Conservation (phyloP, 2,888 invertebrate genomes). For the Erebia ligea region DNA sequence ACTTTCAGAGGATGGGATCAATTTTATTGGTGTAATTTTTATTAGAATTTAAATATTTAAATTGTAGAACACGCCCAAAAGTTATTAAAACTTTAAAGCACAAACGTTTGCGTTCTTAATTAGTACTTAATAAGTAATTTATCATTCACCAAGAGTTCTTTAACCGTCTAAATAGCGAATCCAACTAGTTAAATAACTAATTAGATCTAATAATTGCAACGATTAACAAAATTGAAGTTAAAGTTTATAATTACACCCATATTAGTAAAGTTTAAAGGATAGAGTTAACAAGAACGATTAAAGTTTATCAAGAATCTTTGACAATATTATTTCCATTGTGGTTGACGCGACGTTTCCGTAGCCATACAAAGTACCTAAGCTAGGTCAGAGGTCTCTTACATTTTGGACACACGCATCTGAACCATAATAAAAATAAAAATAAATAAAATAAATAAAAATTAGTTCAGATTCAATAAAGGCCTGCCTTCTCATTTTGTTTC, state of each 20-base stretch:
- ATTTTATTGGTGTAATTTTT: not conserved
- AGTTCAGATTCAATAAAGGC: too few relatives aligned
- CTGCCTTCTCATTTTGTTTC: too few relatives aligned
- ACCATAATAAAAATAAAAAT: too few relatives aligned
- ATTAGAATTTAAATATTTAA: not conserved
- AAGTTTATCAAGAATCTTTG: conserved; percentile 2
- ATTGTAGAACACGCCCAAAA: not conserved
- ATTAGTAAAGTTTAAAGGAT: conserved; percentile 42
- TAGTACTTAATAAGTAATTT: not conserved
- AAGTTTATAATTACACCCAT: conserved; percentile 31
- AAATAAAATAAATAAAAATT: too few relatives aligned
- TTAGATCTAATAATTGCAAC: conserved; percentile 13
- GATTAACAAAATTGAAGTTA: conserved; percentile 27
- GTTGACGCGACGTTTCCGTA: not conserved
- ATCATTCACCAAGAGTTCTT: not conserved
- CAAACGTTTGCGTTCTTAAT: not conserved
- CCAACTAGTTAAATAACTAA: not conserved
- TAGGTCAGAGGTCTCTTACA: not conserved
- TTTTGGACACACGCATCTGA: not conserved
- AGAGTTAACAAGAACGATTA: conserved; percentile 40
- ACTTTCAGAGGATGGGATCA: not conserved
- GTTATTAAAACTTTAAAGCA: not conserved
- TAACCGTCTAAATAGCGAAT: not conserved
- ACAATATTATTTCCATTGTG: not conserved
- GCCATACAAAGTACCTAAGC: too few relatives aligned